Evolutionary conservation across 2,797 vertebrate genomes (phyloP), one percentile per base, ranked within the genome.

Genomic region (Xyrichtys novacula): DNA sequence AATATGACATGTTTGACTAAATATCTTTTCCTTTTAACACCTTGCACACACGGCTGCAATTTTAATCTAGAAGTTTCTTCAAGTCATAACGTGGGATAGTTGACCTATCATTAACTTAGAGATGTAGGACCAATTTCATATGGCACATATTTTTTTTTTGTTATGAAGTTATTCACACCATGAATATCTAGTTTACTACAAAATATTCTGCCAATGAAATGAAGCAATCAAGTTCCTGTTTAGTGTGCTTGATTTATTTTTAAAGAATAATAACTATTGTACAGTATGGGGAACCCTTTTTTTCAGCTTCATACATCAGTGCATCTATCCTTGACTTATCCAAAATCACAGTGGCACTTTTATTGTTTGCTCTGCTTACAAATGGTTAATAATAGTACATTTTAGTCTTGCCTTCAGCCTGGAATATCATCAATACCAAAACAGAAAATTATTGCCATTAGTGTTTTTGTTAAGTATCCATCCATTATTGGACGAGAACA

Each of bases 401-500:
- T 0, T 20, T 53, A 73, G 6, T 39, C 16, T 6, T 17, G 38
- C 16, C 16, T 39, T 17, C 7, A 39, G 14, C 49, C 19, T 39
- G 22, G 3, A 36, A 49, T 48, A 22, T 1, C 10, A 48, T 40
- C 3, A 23, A 8, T 60, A 25, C 15, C 17, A 28, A 7, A 0
- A 48, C 16, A 42, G 38, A 4, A 38, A n/a, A 28, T 59, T 42
- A 23, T 25, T 62, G 20, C 11, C 31, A 5, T 47, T 3, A 31
- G 31, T 7, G 10, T 49, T 46, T 63, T 39, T 14, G 46, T 55
- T 42, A 22, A 1, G 5, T 26, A 48, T 38, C 47, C 5, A 40
- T 19, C 19, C 23, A 38, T 28, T 28, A 28, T 52, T n/a, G n/a
- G n/a, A n/a, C n/a, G n/a, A n/a, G 23, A 48, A 73, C 59, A 16